Evolutionary conservation across 2,888 invertebrate species (phyloP).

Genomic region (Epinotia brunnichana): DNA sequence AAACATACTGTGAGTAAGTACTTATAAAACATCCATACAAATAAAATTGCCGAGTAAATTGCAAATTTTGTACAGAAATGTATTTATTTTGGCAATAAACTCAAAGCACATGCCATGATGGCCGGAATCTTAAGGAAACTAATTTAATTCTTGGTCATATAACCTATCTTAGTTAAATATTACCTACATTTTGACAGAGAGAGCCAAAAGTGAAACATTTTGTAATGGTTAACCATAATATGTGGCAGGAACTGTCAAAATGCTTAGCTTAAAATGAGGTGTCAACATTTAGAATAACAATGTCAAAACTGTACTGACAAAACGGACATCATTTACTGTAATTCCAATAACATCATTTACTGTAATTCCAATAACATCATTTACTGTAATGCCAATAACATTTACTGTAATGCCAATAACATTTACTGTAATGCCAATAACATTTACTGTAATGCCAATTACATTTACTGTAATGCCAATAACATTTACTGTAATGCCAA

Average conservation of each 20-base stretch:
- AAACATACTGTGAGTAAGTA: not conserved
- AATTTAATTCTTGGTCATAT: slow-evolving; percentile 36
- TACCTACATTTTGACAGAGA: not conserved
- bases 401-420: slow-evolving; percentile 19
- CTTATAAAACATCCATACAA: not conserved
- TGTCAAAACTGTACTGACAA: slow-evolving; percentile 14
- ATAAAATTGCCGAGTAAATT: not conserved
- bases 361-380: too few relatives aligned
- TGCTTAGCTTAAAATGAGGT: not conserved
- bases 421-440: slow-evolving; percentile 19
- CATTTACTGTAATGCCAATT: too few relatives aligned
- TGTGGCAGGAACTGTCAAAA: not conserved
- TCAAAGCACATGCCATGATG: not conserved
- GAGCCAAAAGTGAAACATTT: not conserved
- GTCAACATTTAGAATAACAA: slow-evolving; percentile 17
- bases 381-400: slow-evolving; percentile 20
- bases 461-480: slow-evolving; percentile 23
- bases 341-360: slow-evolving; percentile 2
- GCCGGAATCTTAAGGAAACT: slow-evolving; percentile 17
- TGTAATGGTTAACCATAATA: too few relatives aligned
- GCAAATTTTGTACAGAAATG: slow-evolving; percentile 5
- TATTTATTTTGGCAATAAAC: slow-evolving; percentile 7
- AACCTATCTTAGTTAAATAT: slow-evolving; percentile 21
- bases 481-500: slow-evolving; percentile 14
- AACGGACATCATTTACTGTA: slow-evolving; percentile 16